phyloP scores from a whole-genome alignment of 2,888 invertebrate genomes.

The Tethea ocularis region DNA sequence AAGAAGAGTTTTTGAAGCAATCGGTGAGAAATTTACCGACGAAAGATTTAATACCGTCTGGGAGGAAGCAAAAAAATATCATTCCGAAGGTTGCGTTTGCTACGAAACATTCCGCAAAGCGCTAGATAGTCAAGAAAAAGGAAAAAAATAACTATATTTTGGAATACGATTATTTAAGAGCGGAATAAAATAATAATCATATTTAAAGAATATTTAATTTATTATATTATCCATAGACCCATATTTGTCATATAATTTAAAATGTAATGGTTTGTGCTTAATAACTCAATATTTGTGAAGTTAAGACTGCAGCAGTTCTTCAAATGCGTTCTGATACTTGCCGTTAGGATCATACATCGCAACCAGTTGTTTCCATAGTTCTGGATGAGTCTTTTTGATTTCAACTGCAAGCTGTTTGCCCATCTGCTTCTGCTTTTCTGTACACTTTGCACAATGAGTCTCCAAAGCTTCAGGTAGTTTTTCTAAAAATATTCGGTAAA shows the following conservation, averaged over 20 bases:
- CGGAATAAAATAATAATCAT: neutral
- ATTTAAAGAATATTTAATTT: no score
- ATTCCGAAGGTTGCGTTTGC: conserved; percentile 80
- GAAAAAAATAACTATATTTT: neutral
- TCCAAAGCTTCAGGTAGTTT: conserved; percentile 87
- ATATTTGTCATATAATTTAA: neutral
- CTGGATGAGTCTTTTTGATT: conserved; percentile 81
- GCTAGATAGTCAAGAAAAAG: conserved; percentile 35
- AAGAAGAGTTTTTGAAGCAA: conserved; percentile 77
- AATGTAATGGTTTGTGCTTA: neutral
- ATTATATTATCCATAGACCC: neutral
- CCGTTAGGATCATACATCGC: conserved; percentile 85
- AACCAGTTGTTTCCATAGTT: conserved; percentile 80
- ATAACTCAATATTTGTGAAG: neutral
- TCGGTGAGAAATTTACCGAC: conserved; percentile 76
- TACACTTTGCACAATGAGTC: conserved; percentile 87
- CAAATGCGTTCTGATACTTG: conserved; percentile 73
- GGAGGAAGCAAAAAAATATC: conserved; percentile 75
- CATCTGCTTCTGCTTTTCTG: conserved; percentile 86
- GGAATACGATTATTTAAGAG: neutral
- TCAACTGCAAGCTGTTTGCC: conserved; percentile 85
- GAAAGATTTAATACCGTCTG: conserved; percentile 76
- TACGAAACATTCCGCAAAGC: conserved; percentile 77
- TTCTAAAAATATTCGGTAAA: conserved; percentile 68
- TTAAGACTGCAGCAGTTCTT: conserved; percentile 57